Conservation (phyloP, 2,113 vertebrate genomes). For the Oreochromis spilurus region DNA sequence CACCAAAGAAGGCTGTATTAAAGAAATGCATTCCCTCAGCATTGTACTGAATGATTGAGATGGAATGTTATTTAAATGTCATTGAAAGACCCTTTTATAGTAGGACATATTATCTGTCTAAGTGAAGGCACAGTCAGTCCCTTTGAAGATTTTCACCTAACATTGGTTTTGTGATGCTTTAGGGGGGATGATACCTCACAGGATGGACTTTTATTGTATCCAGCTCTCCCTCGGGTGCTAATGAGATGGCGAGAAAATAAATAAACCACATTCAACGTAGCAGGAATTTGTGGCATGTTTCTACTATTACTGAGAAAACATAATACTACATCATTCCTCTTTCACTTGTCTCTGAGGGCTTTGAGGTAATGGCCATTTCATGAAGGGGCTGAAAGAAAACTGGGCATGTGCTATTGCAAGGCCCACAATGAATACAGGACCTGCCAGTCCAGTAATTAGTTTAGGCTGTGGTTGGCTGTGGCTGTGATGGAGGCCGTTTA, state of each 20-base stretch:
- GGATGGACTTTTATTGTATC: conserved; percentile 8
- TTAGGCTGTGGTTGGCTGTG: conserved; percentile 46
- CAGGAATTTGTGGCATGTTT: conserved; percentile 27
- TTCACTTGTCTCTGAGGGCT: conserved; percentile 19
- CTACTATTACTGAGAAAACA: conserved; percentile 13
- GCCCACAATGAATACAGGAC: conserved; percentile 38
- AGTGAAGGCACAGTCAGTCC: conserved; percentile 4
- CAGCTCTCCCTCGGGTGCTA: conserved; percentile 4
- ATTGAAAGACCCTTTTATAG: conserved; percentile 36
- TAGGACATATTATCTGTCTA: conserved; percentile 33
- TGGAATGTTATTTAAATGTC: conserved; percentile 47
- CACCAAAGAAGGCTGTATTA: conserved; percentile 5
- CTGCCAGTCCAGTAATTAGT: conserved; percentile 65
- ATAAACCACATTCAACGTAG: background rate
- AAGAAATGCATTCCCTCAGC: conserved; percentile 3
- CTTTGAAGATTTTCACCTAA: conserved; percentile 39
- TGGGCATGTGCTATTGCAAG: conserved; percentile 10
- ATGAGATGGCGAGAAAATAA: conserved; percentile 2
- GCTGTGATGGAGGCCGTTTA: conserved; percentile 50
- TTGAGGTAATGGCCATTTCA: conserved; percentile 32
- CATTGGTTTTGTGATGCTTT: conserved; percentile 7
- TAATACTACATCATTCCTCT: conserved; percentile 45
- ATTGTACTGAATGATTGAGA: conserved; percentile 19
- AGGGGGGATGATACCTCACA: conserved; percentile 14
- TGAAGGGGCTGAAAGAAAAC: conserved; percentile 32